Conservation (phyloP, 2,113 vertebrate genomes). For the Calypte anna region DNA sequence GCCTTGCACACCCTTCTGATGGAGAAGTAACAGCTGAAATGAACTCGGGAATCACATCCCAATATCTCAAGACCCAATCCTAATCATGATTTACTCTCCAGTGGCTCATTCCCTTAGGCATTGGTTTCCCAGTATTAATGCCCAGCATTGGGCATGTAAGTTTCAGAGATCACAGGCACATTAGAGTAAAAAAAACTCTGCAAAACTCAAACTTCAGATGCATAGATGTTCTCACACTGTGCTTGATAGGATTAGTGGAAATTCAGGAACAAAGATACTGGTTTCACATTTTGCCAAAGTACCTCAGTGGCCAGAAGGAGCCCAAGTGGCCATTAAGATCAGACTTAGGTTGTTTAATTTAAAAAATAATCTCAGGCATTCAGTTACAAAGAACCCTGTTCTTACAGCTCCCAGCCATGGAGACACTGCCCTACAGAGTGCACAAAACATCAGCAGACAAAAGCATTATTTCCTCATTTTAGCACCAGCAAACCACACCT, state of each 20-base stretch:
- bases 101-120: background rate
- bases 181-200: background rate
- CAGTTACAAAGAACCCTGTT: background rate
- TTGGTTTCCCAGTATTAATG: background rate
- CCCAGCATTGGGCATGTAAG: no score
- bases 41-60: background rate
- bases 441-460: background rate
- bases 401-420: background rate
- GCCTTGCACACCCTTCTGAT: background rate
- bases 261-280: background rate
- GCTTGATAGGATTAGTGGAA: background rate
- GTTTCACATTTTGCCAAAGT: background rate
- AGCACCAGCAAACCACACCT: background rate
- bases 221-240: background rate
- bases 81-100: background rate
- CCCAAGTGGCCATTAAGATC: background rate
- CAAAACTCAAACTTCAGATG: background rate
- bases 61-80: background rate
- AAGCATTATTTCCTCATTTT: background rate
- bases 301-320: background rate
- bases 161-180: background rate
- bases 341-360: background rate
- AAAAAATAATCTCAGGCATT: background rate
- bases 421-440: background rate
- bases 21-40: background rate